Evolutionary conservation across 1,140 invertebrate species (phyloP), one percentile per base, ranked within the genome.

Genomic region (Lasioglossum albipes): DNA sequence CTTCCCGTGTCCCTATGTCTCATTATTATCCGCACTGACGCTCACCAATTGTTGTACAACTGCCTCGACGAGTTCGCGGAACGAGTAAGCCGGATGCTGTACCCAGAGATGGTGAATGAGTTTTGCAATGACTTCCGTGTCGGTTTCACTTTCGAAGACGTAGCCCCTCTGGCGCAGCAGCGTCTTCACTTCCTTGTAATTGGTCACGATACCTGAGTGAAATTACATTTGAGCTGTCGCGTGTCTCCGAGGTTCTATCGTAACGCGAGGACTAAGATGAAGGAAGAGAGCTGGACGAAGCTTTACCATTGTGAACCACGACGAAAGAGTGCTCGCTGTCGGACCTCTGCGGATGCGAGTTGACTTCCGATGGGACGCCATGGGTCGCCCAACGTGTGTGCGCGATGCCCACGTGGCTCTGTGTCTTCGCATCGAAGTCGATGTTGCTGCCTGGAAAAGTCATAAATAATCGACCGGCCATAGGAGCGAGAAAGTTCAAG

Each of bases 381-480:
- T 99, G 99, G 49, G 99, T 99, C 0, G 99, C 99, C 99, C 99
- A 99, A 91, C 99, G 96, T 6, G 99, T 99, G 90, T 99, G 99
- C 62, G 99, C 98, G 86, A 99, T 99, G 49, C 99, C 99, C 78
- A 97, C 97, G 91, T 99, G 99, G 70, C 95, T 96, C 2, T 96
- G 94, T 36, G 96, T 96, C 49, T 93, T 92, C 12, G 94, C 93
- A 49, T 97, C 96, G 82, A 97, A 95, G 71, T 96, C 95, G 12
- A 98, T 90, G 69, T 95, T 94, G 2, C 89, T 90, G 61, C 87
- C 94, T 94, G 79, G 13, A 75, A 82, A 67, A 52, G 52, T 27
- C 9, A 52, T 18, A 41, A 65, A 65, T 36, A 16, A 54, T 54
- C 52, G 18, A 12, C 52, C 52, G 18, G 18, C 18, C 16, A 54